Evolutionary conservation across 2,113 vertebrate genomes (phyloP).

Genomic region (Nicator chloris): DNA sequence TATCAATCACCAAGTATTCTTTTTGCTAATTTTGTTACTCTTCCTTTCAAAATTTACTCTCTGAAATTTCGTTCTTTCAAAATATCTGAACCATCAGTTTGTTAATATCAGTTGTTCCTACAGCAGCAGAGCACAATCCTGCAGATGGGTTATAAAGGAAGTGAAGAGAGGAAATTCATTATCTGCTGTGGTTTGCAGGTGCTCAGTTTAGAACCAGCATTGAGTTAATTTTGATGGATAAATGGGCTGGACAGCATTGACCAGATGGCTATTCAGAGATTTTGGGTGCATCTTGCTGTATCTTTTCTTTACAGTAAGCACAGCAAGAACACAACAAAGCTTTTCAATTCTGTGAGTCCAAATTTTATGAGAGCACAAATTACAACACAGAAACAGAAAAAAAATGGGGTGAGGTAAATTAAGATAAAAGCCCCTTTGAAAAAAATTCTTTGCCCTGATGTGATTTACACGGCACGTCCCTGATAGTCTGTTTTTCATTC

Average conservation of each 20-base stretch:
- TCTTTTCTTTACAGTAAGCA: not conserved
- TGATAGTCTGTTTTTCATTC: not conserved
- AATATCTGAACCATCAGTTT: not conserved
- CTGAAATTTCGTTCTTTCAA: not conserved
- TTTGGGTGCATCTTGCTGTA: not conserved
- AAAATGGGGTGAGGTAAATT: not conserved
- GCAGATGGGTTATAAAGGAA: not conserved
- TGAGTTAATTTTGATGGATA: slow-evolving; percentile 19
- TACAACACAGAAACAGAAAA: not conserved
- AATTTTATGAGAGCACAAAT: not conserved
- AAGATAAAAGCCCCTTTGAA: not conserved
- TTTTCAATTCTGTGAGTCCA: not conserved
- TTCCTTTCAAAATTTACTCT: not conserved
- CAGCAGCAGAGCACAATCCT: not conserved
- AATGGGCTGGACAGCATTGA: not conserved
- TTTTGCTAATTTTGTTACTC: not conserved
- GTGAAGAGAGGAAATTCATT: not conserved
- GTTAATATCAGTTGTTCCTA: not conserved
- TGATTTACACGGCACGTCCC: not conserved
- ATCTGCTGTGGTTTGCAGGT: not conserved
- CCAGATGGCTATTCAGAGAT: not conserved
- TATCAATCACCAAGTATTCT: not conserved
- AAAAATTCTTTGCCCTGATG: not conserved
- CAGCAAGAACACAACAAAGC: not conserved
- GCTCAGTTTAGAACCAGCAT: not conserved